Conservation (phyloP, 2,888 invertebrate species). For the Halocaridina rubra region DNA sequence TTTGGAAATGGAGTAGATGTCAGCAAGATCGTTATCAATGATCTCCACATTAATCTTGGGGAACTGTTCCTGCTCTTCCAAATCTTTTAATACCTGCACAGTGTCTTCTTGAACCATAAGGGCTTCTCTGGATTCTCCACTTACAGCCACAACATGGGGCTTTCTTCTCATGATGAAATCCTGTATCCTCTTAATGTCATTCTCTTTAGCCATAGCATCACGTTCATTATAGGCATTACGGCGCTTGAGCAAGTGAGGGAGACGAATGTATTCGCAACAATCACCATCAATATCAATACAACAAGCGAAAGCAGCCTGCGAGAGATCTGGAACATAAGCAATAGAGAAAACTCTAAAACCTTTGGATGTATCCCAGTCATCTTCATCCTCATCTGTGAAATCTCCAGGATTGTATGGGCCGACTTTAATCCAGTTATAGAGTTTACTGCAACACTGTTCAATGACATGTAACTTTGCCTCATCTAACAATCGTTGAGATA, state of each 20-base stretch:
- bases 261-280: slow-evolving; percentile 87
- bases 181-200: slow-evolving; percentile 77
- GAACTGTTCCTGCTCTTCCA: slow-evolving; percentile 85
- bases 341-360: slow-evolving; percentile 89
- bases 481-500: slow-evolving; percentile 80
- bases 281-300: slow-evolving; percentile 90
- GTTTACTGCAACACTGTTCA: slow-evolving; percentile 82
- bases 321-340: slow-evolving; percentile 86
- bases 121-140: slow-evolving; percentile 91
- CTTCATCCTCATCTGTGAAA: slow-evolving; percentile 86
- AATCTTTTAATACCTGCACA: slow-evolving; percentile 78
- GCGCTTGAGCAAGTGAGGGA: slow-evolving; percentile 86
- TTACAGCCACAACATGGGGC: slow-evolving; percentile 92
- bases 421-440: slow-evolving; percentile 91
- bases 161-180: slow-evolving; percentile 90
- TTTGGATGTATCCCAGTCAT: slow-evolving; percentile 88
- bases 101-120: slow-evolving; percentile 84
- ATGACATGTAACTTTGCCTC: slow-evolving; percentile 90
- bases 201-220: slow-evolving; percentile 77
- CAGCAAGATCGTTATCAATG: slow-evolving; percentile 92
- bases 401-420: slow-evolving; percentile 83
- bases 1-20: slow-evolving; percentile 90
- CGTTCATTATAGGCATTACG: slow-evolving; percentile 79
- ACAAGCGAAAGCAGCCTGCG: slow-evolving; percentile 88
- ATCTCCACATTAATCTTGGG: slow-evolving; percentile 89